Evolutionary conservation across 2,113 vertebrate genomes (phyloP), one percentile per base, ranked within the genome.

Genomic region (Axis porcinus): DNA sequence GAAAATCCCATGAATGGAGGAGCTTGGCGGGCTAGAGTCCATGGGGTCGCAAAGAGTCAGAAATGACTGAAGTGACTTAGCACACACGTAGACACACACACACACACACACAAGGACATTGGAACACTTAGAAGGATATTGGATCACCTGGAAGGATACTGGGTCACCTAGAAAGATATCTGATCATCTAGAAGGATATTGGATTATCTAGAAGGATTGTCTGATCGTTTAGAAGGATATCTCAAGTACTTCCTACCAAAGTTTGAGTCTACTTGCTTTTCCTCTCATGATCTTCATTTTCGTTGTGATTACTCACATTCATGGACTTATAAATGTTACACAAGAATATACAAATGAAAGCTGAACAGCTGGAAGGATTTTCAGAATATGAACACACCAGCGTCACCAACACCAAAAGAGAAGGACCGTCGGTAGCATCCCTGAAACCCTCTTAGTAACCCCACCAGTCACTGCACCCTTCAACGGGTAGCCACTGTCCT

Each of bases 71-170:
- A 36, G 33, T 36, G 64, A 67, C 2, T 2, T 11, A 1, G 17
- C 1, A 3, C 30, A 16, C 14, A 15, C 28, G 7, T 0, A 16
- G 0, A 1, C 60, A n/a, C 2, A 5, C 33, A 67, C n/a, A 70
- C 64, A 36, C 30, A 64, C 16, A 67, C 17, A 11, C 0, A 67
- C 3, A 36, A 67, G 64, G 2, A 70, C 64, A 36, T 4, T 67
- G 62, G 62, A 19, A 16, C 33, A n/a, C n/a, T 40, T 70, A 67
- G 33, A 67, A 67, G 33, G 33, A 36, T 19, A 8, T 2, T 67
- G 64, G 33, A 36, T 67, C 4, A 67, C 8, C 62, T 64, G 30
- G 62, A n/a, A 64, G 7, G 30, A n/a, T 64, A 17, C 30, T 17
- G 62, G 40, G 45, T 60, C 10, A 9, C 16, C 30, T n/a, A 50